These are phyloP conservation scores for Ictalurus punctatus DNA, from an alignment of 2,113 vertebrate genomes.

Conservation along the genomic window DNA sequence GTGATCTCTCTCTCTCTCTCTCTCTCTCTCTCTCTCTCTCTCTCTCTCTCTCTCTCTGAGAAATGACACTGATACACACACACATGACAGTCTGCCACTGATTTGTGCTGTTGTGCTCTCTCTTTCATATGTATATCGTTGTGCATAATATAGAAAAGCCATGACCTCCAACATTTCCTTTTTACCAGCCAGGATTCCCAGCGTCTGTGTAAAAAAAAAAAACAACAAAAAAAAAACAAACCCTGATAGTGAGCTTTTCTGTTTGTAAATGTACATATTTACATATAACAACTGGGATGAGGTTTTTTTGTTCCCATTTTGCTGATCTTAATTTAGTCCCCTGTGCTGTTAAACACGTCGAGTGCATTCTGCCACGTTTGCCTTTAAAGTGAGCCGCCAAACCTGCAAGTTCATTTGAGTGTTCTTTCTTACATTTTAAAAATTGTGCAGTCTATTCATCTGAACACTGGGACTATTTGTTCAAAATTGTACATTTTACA, in stretches of 20 bases:
- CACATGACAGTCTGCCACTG: not conserved
- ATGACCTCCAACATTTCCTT: constrained; percentile 21
- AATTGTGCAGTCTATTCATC: not conserved
- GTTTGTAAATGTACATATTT: constrained; percentile 36
- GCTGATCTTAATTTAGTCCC: constrained; percentile 7
- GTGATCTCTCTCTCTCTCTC: constrained; percentile 3
- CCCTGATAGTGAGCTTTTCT: constrained; percentile 13
- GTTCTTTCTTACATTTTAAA: constrained; percentile 16
- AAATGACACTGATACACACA: not conserved
- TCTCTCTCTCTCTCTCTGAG: not conserved
- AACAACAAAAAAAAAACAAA: not conserved
- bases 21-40: not conserved
- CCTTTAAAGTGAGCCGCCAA: not conserved
- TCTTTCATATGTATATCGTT: constrained; percentile 26
- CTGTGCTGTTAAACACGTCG: not conserved
- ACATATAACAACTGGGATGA: constrained; percentile 6
- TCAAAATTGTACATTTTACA: constrained; percentile 22
- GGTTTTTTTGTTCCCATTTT: not conserved
- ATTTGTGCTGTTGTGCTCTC: not conserved
- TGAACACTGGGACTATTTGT: constrained; percentile 34
- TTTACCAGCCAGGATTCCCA: not conserved
- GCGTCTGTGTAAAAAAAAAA: not conserved
- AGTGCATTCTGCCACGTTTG: constrained; percentile 8
- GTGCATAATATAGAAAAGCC: constrained; percentile 43
- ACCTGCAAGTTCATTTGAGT: not conserved